phyloP scores from a whole-genome alignment of 1,140 invertebrate genomes.

The Chlorops oryzae region DNA sequence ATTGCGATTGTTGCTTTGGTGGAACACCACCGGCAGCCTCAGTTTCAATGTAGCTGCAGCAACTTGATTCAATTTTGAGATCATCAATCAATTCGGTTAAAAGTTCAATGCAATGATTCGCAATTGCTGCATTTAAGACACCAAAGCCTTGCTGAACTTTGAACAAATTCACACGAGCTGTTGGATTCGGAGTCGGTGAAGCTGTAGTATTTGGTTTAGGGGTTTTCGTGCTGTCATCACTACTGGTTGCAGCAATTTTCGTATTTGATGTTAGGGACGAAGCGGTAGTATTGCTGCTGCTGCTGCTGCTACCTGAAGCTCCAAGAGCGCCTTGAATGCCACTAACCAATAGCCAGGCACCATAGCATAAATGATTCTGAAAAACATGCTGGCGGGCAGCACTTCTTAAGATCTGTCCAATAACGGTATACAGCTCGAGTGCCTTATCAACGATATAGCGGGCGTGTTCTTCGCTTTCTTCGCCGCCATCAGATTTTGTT shows the following conservation, averaged over 20 bases:
- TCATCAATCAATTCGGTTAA: constrained; percentile 62
- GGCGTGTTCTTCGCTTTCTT: constrained; percentile 41
- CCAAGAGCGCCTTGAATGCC: constrained; percentile 68
- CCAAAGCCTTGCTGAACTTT: constrained; percentile 70
- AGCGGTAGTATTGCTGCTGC: no score
- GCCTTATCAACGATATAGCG: constrained; percentile 54
- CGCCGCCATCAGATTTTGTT: constrained; percentile 24
- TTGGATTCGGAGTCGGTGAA: constrained; percentile 38
- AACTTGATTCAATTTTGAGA: constrained; percentile 60
- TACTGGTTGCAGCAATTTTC: neutral
- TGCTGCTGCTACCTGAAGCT: constrained; percentile 46
- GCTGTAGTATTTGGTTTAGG: constrained; percentile 18
- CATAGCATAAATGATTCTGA: constrained; percentile 83
- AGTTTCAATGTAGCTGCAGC: no score
- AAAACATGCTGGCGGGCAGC: constrained; percentile 79
- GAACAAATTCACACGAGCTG: constrained; percentile 43
- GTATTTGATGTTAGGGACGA: neutral
- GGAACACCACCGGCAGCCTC: no score
- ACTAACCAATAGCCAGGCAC: constrained; percentile 77
- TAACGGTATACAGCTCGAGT: constrained; percentile 74
- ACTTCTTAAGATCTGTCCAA: constrained; percentile 71
- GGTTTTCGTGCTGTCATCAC: constrained; percentile 14
- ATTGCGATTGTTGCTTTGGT: no score
- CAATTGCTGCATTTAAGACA: constrained; percentile 72
- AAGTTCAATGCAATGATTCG: constrained; percentile 64